Evolutionary conservation across 2,113 vertebrate genomes (phyloP).

Genomic region (Eulemur macaco): DNA sequence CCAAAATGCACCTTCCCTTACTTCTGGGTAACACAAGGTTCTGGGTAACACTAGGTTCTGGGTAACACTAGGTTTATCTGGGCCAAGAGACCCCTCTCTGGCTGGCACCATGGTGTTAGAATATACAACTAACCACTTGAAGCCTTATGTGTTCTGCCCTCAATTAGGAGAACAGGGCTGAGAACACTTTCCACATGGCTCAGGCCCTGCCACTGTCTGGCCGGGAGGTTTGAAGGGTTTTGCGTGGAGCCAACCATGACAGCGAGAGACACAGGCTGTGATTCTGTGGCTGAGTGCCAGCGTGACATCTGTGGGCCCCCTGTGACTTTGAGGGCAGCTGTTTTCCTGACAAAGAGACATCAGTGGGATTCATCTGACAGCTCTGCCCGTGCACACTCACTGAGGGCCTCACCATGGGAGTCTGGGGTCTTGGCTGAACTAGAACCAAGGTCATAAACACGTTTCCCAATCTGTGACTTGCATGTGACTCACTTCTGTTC

Average conservation of each 20-base stretch:
- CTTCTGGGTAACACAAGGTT: not conserved
- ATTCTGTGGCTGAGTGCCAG: not conserved
- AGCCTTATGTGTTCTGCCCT: not conserved
- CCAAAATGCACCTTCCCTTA: not conserved
- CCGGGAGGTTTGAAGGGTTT: not conserved
- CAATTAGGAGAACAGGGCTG: not conserved
- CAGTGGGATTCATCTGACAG: not conserved
- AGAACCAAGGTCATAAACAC: not conserved
- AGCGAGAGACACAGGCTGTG: not conserved
- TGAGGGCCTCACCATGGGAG: not conserved
- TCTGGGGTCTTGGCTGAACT: not conserved
- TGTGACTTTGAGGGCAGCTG: conserved; percentile 7
- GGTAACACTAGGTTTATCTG: not conserved
- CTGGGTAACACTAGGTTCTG: not conserved
- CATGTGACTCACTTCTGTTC: conserved; percentile 23
- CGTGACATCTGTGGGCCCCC: conserved; percentile 41
- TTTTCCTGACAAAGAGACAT: conserved; percentile 49
- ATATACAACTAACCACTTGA: not conserved
- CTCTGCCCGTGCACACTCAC: not conserved
- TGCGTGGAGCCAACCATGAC: not conserved
- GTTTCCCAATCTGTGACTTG: not conserved
- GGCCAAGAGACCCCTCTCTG: not conserved
- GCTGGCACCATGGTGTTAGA: not conserved
- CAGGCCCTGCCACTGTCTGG: conserved; percentile 24
- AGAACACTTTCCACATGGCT: conserved; percentile 13